Evolutionary conservation across 2,797 vertebrate genomes (phyloP).

Genomic region (Melanotaenia maccullochi): DNA sequence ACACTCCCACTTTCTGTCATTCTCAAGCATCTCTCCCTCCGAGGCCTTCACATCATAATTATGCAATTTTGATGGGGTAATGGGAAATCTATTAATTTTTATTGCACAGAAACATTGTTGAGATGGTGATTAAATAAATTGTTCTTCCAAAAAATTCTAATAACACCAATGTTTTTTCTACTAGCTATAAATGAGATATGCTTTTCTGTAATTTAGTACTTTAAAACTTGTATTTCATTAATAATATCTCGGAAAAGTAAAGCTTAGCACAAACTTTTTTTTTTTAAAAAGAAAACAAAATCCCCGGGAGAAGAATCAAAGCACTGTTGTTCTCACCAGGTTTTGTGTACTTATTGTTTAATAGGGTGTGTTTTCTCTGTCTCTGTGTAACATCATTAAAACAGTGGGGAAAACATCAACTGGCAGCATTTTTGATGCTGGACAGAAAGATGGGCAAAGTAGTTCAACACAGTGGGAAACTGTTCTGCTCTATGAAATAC

Average conservation of each 20-base stretch:
- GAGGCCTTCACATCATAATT: constrained; percentile 1
- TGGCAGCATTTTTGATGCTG: constrained; percentile 75
- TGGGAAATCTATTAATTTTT: too few relatives aligned
- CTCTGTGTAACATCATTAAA: constrained; percentile 73
- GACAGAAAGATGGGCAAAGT: constrained; percentile 66
- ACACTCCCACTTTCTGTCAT: neutral
- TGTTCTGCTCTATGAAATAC: constrained; percentile 20
- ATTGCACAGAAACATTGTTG: too few relatives aligned
- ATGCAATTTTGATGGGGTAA: too few relatives aligned
- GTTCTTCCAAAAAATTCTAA: neutral
- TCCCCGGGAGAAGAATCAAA: constrained; percentile 62
- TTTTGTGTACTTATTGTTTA: constrained; percentile 77
- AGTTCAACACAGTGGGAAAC: constrained; percentile 45
- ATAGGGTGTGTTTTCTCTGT: constrained; percentile 78
- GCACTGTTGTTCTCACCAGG: constrained; percentile 70
- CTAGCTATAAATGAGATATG: neutral
- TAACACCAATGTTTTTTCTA: neutral
- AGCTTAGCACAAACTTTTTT: constrained; percentile 46
- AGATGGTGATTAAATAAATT: too few relatives aligned
- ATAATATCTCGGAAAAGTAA: constrained; percentile 12
- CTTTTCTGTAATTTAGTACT: neutral
- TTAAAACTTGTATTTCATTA: neutral
- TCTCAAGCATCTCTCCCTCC: constrained; percentile 9
- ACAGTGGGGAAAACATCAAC: constrained; percentile 75
- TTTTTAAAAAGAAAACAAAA: constrained; percentile 63